Evolutionary conservation across 2,888 invertebrate species (phyloP).

Genomic region (Tromatobia lineatoria): DNA sequence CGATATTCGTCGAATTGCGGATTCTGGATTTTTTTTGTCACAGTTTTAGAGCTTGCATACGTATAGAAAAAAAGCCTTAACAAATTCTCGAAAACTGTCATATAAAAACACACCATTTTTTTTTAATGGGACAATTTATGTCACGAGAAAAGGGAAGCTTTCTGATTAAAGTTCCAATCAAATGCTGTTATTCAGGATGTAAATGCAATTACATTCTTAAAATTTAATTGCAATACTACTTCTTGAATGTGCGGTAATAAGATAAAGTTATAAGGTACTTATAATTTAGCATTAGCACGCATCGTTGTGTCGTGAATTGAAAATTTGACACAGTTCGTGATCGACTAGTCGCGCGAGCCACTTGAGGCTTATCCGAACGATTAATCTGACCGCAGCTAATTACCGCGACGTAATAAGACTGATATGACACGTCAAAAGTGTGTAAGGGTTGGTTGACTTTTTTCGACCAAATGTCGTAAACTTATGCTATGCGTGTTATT

Average conservation of each 20-base stretch:
- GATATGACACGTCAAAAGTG: conserved; percentile 31
- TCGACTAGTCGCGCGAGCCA: background rate
- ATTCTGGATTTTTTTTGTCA: no score
- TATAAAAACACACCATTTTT: no score
- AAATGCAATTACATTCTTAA: background rate
- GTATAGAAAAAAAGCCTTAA: no score
- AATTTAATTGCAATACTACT: background rate
- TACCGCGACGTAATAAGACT: conserved; percentile 40
- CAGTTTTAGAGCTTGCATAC: no score
- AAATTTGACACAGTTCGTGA: conserved; percentile 18
- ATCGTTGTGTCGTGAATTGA: background rate
- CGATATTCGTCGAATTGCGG: no score
- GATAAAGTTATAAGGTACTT: conserved; percentile 7
- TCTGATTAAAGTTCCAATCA: background rate
- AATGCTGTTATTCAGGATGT: background rate
- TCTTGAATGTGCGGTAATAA: background rate
- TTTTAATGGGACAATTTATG: background rate
- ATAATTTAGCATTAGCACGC: conserved; percentile 28
- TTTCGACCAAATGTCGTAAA: background rate
- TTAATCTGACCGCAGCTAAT: conserved; percentile 49
- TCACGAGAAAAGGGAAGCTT: background rate
- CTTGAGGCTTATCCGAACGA: conserved; percentile 35
- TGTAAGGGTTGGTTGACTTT: background rate
- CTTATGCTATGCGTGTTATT: background rate
- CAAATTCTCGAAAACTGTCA: no score